Evolutionary conservation across 2,888 invertebrate genomes (phyloP).

Genomic region (Caenorhabditis virilis): DNA sequence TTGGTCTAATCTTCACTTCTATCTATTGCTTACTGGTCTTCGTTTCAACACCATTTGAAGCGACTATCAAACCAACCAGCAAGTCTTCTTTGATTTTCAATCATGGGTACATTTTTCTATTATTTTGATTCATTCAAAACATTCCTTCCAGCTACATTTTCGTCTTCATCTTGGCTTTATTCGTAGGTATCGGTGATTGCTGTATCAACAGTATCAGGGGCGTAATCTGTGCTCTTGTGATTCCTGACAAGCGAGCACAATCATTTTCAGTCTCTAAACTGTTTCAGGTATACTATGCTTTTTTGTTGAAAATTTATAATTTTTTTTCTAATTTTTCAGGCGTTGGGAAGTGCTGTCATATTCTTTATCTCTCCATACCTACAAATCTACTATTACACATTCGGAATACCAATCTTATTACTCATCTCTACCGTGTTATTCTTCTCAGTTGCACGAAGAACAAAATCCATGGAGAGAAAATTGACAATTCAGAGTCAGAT

Average conservation of each 20-base stretch:
- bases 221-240: slow-evolving; percentile 42
- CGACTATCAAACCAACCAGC: slow-evolving; percentile 37
- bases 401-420: slow-evolving; percentile 9
- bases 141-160: slow-evolving; percentile 32
- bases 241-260: slow-evolving; percentile 43
- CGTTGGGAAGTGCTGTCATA: slow-evolving; percentile 25
- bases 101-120: slow-evolving; percentile 13
- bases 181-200: slow-evolving; percentile 46
- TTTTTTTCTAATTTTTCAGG: slow-evolving; percentile 13
- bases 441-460: slow-evolving; percentile 27
- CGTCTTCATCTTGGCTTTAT: slow-evolving; percentile 35
- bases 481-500: too few species aligned
- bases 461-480: slow-evolving; percentile 37
- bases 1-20: slow-evolving; percentile 19
- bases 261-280: slow-evolving; percentile 50
- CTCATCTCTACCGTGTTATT: slow-evolving; percentile 23
- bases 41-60: slow-evolving; percentile 40
- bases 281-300: slow-evolving; percentile 26
- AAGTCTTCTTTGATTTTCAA: slow-evolving; percentile 20
- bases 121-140: background rate
- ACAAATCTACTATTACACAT: slow-evolving; percentile 31
- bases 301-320: too few species aligned
- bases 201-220: slow-evolving; percentile 42
- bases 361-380: slow-evolving; percentile 37
- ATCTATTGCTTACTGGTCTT: slow-evolving; percentile 18